These are phyloP conservation scores for Bombus terrestris DNA, from an alignment of 1,140 invertebrate genomes.

Conservation along the genomic window DNA sequence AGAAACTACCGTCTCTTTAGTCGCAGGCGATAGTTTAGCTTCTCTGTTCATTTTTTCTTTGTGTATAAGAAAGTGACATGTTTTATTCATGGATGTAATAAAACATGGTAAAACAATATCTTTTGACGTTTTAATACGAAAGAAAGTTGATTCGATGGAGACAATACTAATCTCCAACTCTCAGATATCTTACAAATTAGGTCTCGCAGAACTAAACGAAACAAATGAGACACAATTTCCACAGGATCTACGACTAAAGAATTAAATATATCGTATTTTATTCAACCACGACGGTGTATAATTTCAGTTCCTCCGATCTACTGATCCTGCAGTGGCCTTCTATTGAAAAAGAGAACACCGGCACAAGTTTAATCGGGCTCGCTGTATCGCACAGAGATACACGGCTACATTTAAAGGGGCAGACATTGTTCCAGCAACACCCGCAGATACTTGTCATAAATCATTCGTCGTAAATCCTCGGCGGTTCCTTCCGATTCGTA, in stretches of 20 bases:
- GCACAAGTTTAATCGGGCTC: neutral
- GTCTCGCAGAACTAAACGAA: neutral
- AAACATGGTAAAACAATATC: too few species aligned
- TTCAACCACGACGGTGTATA: neutral
- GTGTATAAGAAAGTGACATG: too few species aligned
- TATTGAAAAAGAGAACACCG: neutral
- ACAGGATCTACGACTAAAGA: neutral
- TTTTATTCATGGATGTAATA: too few species aligned
- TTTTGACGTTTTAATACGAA: too few species aligned
- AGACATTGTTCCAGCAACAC: neutral
- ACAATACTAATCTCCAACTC: too few species aligned
- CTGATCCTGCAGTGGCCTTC: neutral
- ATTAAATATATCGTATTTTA: neutral
- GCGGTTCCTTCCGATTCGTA: constrained; percentile 11
- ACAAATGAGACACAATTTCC: neutral
- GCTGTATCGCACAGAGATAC: neutral
- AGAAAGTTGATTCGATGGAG: too few species aligned
- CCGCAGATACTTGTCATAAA: constrained; percentile 17
- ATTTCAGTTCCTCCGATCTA: neutral
- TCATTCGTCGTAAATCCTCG: constrained; percentile 12
- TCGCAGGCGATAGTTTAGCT: too few species aligned
- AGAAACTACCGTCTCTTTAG: too few species aligned
- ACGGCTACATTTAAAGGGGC: neutral
- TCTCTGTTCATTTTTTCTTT: too few species aligned
- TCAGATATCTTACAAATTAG: too few species aligned